Evolutionary conservation across 2,888 invertebrate genomes (phyloP).

Genomic region (Eremobia ochroleuca): DNA sequence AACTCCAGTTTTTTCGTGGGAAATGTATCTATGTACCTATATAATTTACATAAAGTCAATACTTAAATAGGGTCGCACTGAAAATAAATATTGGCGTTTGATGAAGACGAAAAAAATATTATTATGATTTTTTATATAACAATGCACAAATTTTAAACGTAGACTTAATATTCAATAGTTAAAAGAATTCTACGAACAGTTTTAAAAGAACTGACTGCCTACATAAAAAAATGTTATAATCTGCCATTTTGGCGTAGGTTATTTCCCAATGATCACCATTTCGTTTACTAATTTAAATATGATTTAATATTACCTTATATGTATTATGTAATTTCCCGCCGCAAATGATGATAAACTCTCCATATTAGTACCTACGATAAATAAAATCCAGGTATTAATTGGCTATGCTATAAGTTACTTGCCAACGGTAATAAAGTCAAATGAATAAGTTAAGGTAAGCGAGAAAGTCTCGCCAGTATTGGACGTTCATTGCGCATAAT

Average conservation of each 20-base stretch:
- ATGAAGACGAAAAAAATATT: not conserved
- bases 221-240: not conserved
- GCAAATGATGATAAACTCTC: slow-evolving; percentile 51
- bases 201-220: not conserved
- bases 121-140: not conserved
- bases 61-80: not conserved
- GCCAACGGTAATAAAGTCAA: slow-evolving; percentile 8
- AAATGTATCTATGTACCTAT: not conserved
- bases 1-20: not conserved
- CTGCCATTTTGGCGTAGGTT: not conserved
- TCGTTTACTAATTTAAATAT: slow-evolving; percentile 16
- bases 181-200: not conserved
- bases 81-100: not conserved
- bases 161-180: not conserved
- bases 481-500: slow-evolving; percentile 66
- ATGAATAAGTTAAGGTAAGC: slow-evolving; percentile 58
- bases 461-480: slow-evolving; percentile 81
- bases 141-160: not conserved
- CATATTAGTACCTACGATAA: slow-evolving; percentile 56
- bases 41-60: not conserved
- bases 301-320: slow-evolving; percentile 54
- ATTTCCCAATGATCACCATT: not conserved
- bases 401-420: slow-evolving; percentile 24
- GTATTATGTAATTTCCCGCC: slow-evolving; percentile 57
- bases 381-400: slow-evolving; percentile 68